Evolutionary conservation across 53 echinoderm and acorn worm species (phyloP).

Genomic region (Echinometra lucunter): DNA sequence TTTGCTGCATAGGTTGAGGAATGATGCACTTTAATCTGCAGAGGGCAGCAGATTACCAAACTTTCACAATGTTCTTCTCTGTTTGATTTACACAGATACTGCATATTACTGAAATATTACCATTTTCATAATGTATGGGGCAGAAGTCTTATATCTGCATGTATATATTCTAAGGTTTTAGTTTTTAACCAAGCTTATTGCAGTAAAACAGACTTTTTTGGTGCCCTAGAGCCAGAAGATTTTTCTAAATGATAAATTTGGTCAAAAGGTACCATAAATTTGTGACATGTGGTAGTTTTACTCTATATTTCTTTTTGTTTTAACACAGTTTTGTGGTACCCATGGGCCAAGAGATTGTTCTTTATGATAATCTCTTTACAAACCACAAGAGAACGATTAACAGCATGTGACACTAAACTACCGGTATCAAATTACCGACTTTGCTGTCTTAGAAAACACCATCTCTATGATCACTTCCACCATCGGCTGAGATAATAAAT

Average conservation of each 20-base stretch:
- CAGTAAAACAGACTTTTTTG: too few species aligned
- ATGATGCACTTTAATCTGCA: background rate
- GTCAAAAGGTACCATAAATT: background rate
- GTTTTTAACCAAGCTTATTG: too few species aligned
- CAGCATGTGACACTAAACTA: constrained; percentile 42
- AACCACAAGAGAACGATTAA: background rate
- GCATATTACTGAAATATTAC: too few species aligned
- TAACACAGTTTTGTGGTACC: background rate
- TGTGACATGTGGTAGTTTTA: background rate
- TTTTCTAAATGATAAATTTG: background rate
- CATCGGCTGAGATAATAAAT: constrained; percentile 20
- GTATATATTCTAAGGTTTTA: too few species aligned
- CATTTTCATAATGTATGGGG: too few species aligned
- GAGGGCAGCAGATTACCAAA: constrained; percentile 8
- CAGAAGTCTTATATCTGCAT: too few species aligned
- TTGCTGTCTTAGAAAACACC: constrained; percentile 41
- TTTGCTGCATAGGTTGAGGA: background rate
- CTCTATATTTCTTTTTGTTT: background rate
- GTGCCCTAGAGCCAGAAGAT: too few species aligned
- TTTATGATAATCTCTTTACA: constrained; percentile 4
- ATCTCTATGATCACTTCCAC: constrained; percentile 33
- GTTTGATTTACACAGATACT: too few species aligned
- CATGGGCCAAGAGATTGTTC: background rate
- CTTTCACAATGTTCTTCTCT: too few species aligned
- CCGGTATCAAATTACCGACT: constrained; percentile 32